A percentile compares a stretch with the other conserved stretches of the same genome.
These are phyloP conservation scores for Catocala nupta DNA, from an alignment of 2,888 invertebrate genomes.

Conservation along the genomic window DNA sequence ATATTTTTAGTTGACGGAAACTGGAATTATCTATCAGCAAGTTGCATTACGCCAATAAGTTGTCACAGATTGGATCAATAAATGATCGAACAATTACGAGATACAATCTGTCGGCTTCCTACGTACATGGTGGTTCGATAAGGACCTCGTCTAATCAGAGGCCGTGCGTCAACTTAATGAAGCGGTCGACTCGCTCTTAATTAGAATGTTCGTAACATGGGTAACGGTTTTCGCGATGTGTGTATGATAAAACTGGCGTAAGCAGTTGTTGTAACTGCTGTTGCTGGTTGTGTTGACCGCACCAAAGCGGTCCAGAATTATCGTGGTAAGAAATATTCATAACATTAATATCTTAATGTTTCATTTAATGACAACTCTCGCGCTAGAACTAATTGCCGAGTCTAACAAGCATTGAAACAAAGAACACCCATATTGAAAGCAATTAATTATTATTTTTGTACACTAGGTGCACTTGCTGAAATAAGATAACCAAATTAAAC, in stretches of 20 bases:
- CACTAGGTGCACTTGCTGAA: too few relatives aligned
- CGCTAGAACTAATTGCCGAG: too few relatives aligned
- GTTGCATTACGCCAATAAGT: conserved; percentile 21
- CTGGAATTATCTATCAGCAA: conserved; percentile 7
- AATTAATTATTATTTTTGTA: too few relatives aligned
- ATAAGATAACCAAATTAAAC: too few relatives aligned
- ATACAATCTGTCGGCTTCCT: conserved; percentile 38
- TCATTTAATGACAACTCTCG: too few relatives aligned
- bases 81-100: conserved; percentile 49
- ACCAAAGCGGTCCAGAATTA: too few relatives aligned
- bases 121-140: conserved; percentile 43
- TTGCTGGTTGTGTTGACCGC: too few relatives aligned
- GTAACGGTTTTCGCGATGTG: conserved; percentile 29
- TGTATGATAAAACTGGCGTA: neutral
- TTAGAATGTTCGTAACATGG: conserved; percentile 33
- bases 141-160: conserved; percentile 34
- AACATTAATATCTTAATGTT: too few relatives aligned
- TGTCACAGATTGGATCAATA: conserved; percentile 46
- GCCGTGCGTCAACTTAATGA: conserved; percentile 40
- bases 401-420: too few relatives aligned
- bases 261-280: too few relatives aligned
- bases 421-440: too few relatives aligned
- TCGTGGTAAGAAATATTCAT: too few relatives aligned
- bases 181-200: conserved; percentile 41
- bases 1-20: neutral